Conservation (phyloP, 30 jellyfish, hydroid and myxozoan species). For the Rhopilema esculentum region DNA sequence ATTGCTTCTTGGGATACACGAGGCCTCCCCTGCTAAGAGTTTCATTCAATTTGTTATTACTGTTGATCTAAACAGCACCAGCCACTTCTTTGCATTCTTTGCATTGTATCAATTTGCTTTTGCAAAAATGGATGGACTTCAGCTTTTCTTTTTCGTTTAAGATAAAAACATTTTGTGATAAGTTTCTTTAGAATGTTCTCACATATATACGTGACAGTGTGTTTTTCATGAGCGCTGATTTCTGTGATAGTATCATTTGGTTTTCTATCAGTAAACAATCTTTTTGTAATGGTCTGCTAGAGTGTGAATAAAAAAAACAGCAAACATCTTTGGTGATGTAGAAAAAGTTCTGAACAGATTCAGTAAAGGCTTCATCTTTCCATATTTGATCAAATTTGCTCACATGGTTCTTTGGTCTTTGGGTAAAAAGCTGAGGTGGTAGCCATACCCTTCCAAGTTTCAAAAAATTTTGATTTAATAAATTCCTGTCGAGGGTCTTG, state of each 20-base stretch:
- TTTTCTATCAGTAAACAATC: slow-evolving; percentile 49
- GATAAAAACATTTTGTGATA: slow-evolving; percentile 8
- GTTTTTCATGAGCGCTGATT: slow-evolving; percentile 42
- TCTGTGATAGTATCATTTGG: slow-evolving; percentile 58
- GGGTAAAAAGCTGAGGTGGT: slow-evolving; percentile 52
- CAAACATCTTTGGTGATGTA: slow-evolving; percentile 40
- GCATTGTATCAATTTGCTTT: slow-evolving; percentile 49
- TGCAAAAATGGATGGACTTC: slow-evolving; percentile 51
- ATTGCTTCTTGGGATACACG: slow-evolving; percentile 45
- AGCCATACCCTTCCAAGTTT: slow-evolving; percentile 59
- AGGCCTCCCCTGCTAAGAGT: slow-evolving; percentile 67
- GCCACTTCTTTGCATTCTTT: slow-evolving; percentile 57
- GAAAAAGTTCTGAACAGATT: slow-evolving; percentile 25
- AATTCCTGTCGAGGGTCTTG: slow-evolving; percentile 54
- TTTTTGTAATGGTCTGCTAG: slow-evolving; percentile 60
- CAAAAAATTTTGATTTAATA: slow-evolving; percentile 12
- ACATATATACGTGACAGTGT: slow-evolving; percentile 57
- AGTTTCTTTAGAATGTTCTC: slow-evolving; percentile 31
- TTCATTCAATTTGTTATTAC: slow-evolving; percentile 40
- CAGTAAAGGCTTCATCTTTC: slow-evolving; percentile 55
- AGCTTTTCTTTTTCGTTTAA: slow-evolving; percentile 33
- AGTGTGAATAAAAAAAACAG: slow-evolving; percentile 40
- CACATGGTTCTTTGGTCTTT: slow-evolving; percentile 58
- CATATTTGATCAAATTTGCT: slow-evolving; percentile 36
- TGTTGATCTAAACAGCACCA: slow-evolving; percentile 42